Conservation (phyloP, 2,888 invertebrate species). For the Mycalesis mineus region DNA sequence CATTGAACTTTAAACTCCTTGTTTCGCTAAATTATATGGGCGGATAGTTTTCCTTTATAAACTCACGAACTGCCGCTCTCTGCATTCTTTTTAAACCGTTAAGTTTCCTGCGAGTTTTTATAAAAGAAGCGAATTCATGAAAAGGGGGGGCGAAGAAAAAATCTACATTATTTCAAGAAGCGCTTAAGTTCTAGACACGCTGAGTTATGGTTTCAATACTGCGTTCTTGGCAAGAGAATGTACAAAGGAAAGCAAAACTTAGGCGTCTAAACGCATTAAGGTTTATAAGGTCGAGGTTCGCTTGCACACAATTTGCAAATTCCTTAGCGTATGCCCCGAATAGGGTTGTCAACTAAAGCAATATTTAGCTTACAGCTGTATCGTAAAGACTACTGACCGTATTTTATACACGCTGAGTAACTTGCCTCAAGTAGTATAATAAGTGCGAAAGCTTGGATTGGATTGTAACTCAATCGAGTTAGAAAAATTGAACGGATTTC, state of each 20-base stretch:
- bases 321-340: slow-evolving; percentile 27
- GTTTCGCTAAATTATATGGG: slow-evolving; percentile 25
- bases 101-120: slow-evolving; percentile 29
- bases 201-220: slow-evolving; percentile 25
- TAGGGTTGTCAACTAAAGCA: slow-evolving; percentile 5
- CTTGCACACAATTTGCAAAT: slow-evolving; percentile 24
- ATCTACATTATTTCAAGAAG: slow-evolving; percentile 27
- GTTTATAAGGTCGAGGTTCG: slow-evolving; percentile 18
- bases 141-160: slow-evolving; percentile 17
- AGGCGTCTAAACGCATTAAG: slow-evolving; percentile 9
- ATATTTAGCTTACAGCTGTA: too few relatives aligned
- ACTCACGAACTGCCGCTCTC: slow-evolving; percentile 24
- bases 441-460: too few relatives aligned
- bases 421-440: too few relatives aligned
- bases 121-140: slow-evolving; percentile 26
- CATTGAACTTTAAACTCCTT: slow-evolving; percentile 26
- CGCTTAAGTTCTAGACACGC: slow-evolving; percentile 26
- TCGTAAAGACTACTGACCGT: too few relatives aligned
- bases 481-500: too few relatives aligned
- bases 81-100: slow-evolving; percentile 26
- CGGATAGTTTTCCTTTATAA: slow-evolving; percentile 26
- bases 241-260: slow-evolving; percentile 22
- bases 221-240: slow-evolving; percentile 16
- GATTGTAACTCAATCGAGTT: too few relatives aligned
- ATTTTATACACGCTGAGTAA: too few relatives aligned